Base-by-base conservation (phyloP, 2,888 invertebrate genomes). In the Margaritifera margaritifera region DNA sequence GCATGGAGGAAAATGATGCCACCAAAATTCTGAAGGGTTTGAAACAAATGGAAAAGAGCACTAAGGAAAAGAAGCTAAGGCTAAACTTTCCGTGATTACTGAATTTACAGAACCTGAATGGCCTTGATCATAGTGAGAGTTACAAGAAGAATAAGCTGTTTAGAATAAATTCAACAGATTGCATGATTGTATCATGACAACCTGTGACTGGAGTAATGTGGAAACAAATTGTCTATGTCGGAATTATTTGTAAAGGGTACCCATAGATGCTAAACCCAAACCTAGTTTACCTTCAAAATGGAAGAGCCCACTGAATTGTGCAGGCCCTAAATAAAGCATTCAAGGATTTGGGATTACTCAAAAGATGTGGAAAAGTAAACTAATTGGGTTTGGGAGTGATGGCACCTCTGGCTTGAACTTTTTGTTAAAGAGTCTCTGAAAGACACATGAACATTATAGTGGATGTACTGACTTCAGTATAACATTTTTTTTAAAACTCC, bases 11-110 rank as follows among this genome's bases (percentile, higher is more conserved):
- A 42, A 42, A 42, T 42, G 0, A 19, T 20, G 5, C 24, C 25
- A 58, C 5, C 22, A 24, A 58, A 58, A 58, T 1, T 58, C 2
- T 58, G 58, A 58, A 3, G 27, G 58, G 25, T 24, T 20, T 58
- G 58, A 58, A 58, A 24, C 11, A 58, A 58, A 58, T 58, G 58
- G 58, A n/a, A 58, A 58, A 58, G 24, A 8, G 6, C 6, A 57
- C 18, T 24, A 57, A 57, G 58, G 27, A 58, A 58, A 58, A 22
- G 24, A 22, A 24, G 24, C 27, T 1, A 58, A 25, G 27, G 18
- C 22, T 27, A 25, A 27, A 8, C 8, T 42, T 42, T 42, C 31
- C 8, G 11, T 8, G 11, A 42, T 2, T 11, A 58, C 18, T 25
- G 24, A 18, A 24, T 27, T 25, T 25, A 20, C 25, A 58, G 27